Conservation (phyloP, 2,113 vertebrate species). For the Macrotus californicus region DNA sequence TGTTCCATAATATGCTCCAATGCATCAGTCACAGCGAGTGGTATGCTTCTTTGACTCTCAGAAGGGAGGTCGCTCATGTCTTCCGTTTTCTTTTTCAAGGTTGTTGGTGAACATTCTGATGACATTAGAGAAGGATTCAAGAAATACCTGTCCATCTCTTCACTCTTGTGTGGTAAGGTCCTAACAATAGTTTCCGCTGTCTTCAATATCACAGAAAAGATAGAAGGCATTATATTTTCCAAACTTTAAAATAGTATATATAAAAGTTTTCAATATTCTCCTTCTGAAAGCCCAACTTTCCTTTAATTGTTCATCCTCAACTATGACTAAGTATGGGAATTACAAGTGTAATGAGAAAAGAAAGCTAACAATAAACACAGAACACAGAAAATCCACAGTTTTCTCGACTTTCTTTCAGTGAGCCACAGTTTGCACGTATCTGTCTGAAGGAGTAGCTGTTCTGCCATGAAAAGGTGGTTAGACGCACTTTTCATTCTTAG, state of each 20-base stretch:
- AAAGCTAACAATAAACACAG: conserved; percentile 71
- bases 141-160: conserved; percentile 44
- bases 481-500: neutral
- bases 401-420: conserved; percentile 7
- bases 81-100: conserved; percentile 68
- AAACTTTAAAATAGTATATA: conserved; percentile 11
- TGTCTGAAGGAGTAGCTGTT: neutral
- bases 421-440: conserved; percentile 72
- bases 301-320: conserved; percentile 48
- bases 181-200: conserved; percentile 27
- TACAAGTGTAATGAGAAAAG: conserved; percentile 70
- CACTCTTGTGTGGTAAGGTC: conserved; percentile 58
- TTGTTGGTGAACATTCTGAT: conserved; percentile 21
- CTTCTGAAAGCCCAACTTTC: conserved; percentile 72
- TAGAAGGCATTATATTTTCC: conserved; percentile 25
- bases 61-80: conserved; percentile 41
- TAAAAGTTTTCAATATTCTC: conserved; percentile 68
- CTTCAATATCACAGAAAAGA: conserved; percentile 55
- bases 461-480: neutral
- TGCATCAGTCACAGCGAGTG: conserved; percentile 76
- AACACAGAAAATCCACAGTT: conserved; percentile 57
- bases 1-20: conserved; percentile 90
- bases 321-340: conserved; percentile 55
- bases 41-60: conserved; percentile 73
- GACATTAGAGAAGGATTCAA: conserved; percentile 41